phyloP scores from a whole-genome alignment of 2,888 invertebrate genomes.

The Rhopalosiphum nymphaeae region DNA sequence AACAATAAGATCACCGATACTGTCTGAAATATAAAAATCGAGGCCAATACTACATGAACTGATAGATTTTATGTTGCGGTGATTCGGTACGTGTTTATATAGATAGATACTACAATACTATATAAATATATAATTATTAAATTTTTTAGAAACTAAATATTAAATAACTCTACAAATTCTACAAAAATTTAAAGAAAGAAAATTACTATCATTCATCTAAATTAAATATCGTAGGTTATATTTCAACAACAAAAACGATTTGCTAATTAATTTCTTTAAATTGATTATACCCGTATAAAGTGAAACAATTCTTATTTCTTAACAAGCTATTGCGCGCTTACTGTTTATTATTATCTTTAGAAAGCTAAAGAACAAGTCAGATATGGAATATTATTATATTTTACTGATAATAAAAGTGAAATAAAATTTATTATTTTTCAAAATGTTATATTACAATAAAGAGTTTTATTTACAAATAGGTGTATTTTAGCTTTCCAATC shows the following conservation, averaged over 20 bases:
- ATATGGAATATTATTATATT: not conserved
- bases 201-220: not conserved
- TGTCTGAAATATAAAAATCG: not conserved
- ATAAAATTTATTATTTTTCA: conserved; percentile 32
- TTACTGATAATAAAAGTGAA: not conserved
- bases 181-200: not conserved
- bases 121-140: conserved; percentile 12
- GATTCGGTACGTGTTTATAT: not conserved
- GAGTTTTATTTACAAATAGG: not conserved
- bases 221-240: not conserved
- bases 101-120: not conserved
- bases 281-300: not conserved
- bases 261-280: not conserved
- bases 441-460: not conserved
- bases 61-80: not conserved
- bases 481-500: conserved; percentile 31
- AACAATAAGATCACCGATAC: conserved; percentile 8
- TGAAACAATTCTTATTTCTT: not conserved
- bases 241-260: not conserved
- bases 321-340: not conserved
- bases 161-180: not conserved
- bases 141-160: not conserved
- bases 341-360: conserved; percentile 11
- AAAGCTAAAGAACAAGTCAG: conserved; percentile 12
- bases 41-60: not conserved